Conservation (phyloP, 1,140 invertebrate genomes). For the Oryctes rhinoceros region DNA sequence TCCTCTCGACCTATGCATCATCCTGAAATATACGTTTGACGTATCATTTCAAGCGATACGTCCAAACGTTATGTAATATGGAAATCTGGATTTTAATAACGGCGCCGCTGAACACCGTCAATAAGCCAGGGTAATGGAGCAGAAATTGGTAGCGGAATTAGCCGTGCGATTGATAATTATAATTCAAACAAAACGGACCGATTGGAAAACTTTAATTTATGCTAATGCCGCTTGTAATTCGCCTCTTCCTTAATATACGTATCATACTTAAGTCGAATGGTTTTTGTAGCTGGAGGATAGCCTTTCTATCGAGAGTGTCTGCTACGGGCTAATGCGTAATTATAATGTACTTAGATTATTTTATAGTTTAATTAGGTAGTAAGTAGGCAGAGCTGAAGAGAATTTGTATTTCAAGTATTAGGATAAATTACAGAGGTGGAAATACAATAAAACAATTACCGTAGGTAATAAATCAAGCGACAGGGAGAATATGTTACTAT, state of each 20-base stretch:
- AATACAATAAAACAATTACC: neutral
- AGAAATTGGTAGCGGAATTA: slow-evolving; percentile 14
- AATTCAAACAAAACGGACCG: slow-evolving; percentile 19
- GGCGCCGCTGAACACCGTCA: neutral
- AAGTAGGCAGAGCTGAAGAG: neutral
- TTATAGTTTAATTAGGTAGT: slow-evolving; percentile 4
- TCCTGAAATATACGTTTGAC: neutral
- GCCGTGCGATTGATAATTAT: neutral
- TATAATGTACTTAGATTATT: neutral
- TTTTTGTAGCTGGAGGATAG: neutral
- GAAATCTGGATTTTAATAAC: neutral
- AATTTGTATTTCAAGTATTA: neutral
- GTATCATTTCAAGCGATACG: slow-evolving; percentile 10
- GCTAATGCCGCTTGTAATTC: neutral
- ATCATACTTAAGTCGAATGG: neutral
- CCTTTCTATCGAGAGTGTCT: neutral
- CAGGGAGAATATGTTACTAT: neutral
- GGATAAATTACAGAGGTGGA: neutral
- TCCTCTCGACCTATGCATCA: neutral
- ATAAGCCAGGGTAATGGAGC: neutral
- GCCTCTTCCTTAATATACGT: neutral
- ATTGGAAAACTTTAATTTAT: slow-evolving; percentile 9
- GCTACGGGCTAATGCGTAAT: neutral
- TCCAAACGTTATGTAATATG: neutral
- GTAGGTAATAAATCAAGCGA: slow-evolving; percentile 1